These are phyloP conservation scores for Syngnathoides biaculeatus DNA, from an alignment of 2,113 vertebrate genomes.

Conservation along the genomic window DNA sequence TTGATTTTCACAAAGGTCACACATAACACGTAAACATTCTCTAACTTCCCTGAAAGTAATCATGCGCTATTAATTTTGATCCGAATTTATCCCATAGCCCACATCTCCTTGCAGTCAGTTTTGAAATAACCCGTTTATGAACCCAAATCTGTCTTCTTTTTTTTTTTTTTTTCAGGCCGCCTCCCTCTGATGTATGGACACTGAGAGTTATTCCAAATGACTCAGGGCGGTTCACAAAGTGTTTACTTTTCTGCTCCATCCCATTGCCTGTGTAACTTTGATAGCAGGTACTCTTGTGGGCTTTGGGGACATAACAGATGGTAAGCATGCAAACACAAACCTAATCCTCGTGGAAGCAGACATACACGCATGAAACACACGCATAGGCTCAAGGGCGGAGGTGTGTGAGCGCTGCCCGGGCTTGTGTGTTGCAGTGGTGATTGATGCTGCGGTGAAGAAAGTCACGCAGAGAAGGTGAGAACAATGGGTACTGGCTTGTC, in stretches of 20 bases:
- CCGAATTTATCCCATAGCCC: conserved; percentile 7
- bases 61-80: conserved; percentile 11
- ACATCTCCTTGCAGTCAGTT: conserved; percentile 6
- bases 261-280: conserved; percentile 31
- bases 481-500: conserved; percentile 9
- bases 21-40: not conserved
- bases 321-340: conserved; percentile 12
- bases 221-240: conserved; percentile 34
- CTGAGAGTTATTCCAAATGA: conserved; percentile 46
- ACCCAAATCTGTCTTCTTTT: conserved; percentile 37
- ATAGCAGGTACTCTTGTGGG: conserved; percentile 35
- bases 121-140: conserved; percentile 26
- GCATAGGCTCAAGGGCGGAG: conserved; percentile 6
- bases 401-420: not conserved
- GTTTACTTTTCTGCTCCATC: conserved; percentile 54
- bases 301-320: conserved; percentile 35
- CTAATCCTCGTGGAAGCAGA: conserved; percentile 6
- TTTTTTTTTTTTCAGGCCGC: conserved; percentile 40
- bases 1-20: not conserved
- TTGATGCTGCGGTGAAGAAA: conserved; percentile 33
- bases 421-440: conserved; percentile 34
- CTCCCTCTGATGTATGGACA: conserved; percentile 57
- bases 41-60: not conserved
- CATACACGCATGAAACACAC: conserved; percentile 7
- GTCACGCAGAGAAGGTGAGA: conserved; percentile 5